Base-by-base conservation (phyloP, 2,888 invertebrate genomes). In the Polyommatus icarus region DNA sequence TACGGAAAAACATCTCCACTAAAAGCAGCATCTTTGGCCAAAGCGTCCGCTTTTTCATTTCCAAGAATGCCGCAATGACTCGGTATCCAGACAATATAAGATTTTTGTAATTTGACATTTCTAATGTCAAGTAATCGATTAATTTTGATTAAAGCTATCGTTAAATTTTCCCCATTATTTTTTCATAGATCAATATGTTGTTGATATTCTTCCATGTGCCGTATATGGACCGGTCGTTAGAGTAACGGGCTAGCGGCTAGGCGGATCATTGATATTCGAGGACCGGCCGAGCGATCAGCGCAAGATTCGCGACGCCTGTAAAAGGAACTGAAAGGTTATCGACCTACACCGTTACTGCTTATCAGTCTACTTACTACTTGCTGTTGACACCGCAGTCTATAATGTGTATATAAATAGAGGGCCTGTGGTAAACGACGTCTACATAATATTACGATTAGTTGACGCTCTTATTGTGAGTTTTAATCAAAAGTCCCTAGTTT, bases 241-340 rank as follows among this genome's bases (percentile, higher is more conserved):
- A 57, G 36, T 80, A 79, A 82, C 81, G 80, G 79, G 77, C 77
- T 76, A 76, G 77, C 76, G 79, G 77, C 77, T 76, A 76, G 77
- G 76, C 79, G 81, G 81, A 79, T 78, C 80, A 84, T 81, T 82
- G 81, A 78, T 79, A 83, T 83, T 83, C 77, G 80, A 77, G 81
- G 85, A 87, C 84, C 90, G 92, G 89, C 85, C 86, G 84, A 79
- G 80, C 82, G 82, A 82, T 82, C 82, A 83, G 82, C 80, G 86
- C 84, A 86, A 90, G 90, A 92, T 92, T 90, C 85, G 90, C 87
- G 86, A 84, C 84, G 85, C 83, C 89, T 88, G 86, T 88, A 89
- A 90, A 90, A 92, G 92, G 94, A 91, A 90, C 87, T 88, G 88
- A 86, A 89, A 90, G 94, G 93, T 93, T 87, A 90, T 83, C 87